phyloP scores from a whole-genome alignment of 2,888 invertebrate genomes.

The Tricholauxania praeusta region DNA sequence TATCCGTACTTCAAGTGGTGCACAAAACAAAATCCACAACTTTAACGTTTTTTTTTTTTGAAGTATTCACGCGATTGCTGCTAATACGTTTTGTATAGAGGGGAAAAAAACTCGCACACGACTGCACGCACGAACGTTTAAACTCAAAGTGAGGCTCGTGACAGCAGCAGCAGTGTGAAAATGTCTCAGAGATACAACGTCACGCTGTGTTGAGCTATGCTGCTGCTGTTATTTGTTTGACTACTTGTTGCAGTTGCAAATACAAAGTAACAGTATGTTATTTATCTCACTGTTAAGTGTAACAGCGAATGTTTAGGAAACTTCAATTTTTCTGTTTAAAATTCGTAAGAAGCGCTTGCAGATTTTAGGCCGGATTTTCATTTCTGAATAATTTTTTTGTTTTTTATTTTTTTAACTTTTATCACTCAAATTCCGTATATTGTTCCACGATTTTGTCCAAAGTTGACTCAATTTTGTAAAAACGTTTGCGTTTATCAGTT shows the following conservation, averaged over 20 bases:
- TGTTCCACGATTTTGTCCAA: not conserved
- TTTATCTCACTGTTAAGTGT: too few species aligned
- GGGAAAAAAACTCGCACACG: not conserved
- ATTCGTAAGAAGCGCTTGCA: not conserved
- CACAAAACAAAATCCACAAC: too few species aligned
- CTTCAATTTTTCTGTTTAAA: not conserved
- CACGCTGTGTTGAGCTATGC: constrained; percentile 1
- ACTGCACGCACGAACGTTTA: constrained; percentile 32
- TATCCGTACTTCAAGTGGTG: too few species aligned
- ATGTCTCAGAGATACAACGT: constrained; percentile 13
- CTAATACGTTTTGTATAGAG: too few species aligned
- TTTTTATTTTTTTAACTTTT: not conserved
- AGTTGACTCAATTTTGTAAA: not conserved
- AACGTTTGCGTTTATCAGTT: not conserved
- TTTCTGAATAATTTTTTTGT: constrained; percentile 2
- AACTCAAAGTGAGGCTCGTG: constrained; percentile 30
- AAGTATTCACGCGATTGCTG: too few species aligned
- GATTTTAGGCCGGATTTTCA: not conserved
- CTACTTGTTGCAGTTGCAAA: constrained; percentile 19
- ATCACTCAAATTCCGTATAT: not conserved
- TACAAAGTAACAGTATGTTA: not conserved
- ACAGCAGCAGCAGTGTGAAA: constrained; percentile 4
- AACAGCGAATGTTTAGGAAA: not conserved
- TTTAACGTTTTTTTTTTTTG: too few species aligned
- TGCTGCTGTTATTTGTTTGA: not conserved